phyloP scores from a whole-genome alignment of 2,888 invertebrate species.

The Ephialtes manifestator region DNA sequence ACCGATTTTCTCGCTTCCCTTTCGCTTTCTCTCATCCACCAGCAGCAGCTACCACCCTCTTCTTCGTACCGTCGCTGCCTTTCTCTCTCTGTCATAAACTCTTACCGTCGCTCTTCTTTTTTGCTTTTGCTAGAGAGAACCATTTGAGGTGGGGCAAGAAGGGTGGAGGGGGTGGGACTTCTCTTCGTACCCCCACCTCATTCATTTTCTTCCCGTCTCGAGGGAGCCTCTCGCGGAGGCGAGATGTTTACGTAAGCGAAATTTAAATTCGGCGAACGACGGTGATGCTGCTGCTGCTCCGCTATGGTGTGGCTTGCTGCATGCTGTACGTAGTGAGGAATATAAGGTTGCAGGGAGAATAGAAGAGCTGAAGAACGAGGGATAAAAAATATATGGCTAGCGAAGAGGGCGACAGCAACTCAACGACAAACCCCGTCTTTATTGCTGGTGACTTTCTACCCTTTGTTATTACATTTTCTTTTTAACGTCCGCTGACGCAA shows the following conservation, averaged over 20 bases:
- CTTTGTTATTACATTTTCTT: slow-evolving; percentile 33
- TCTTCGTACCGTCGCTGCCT: slow-evolving; percentile 9
- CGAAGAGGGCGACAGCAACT: background rate
- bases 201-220: slow-evolving; percentile 27
- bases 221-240: slow-evolving; percentile 36
- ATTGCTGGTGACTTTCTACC: slow-evolving; percentile 20
- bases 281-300: slow-evolving; percentile 1
- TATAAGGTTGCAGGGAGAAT: background rate
- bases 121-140: slow-evolving; percentile 35
- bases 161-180: too few species aligned
- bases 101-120: slow-evolving; percentile 51
- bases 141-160: background rate
- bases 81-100: slow-evolving; percentile 66
- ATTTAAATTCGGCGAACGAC: slow-evolving; percentile 61
- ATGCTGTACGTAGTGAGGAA: background rate
- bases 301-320: slow-evolving; percentile 2
- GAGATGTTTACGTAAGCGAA: slow-evolving; percentile 69
- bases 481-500: background rate
- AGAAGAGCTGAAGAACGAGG: background rate
- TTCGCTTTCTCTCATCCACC: background rate
- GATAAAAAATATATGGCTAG: slow-evolving; percentile 1
- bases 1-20: slow-evolving; percentile 70
- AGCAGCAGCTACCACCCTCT: background rate
- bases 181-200: slow-evolving; percentile 2
- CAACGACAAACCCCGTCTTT: background rate